Evolutionary conservation across 2,797 vertebrate genomes (phyloP).

Genomic region (Liasis olivaceus): DNA sequence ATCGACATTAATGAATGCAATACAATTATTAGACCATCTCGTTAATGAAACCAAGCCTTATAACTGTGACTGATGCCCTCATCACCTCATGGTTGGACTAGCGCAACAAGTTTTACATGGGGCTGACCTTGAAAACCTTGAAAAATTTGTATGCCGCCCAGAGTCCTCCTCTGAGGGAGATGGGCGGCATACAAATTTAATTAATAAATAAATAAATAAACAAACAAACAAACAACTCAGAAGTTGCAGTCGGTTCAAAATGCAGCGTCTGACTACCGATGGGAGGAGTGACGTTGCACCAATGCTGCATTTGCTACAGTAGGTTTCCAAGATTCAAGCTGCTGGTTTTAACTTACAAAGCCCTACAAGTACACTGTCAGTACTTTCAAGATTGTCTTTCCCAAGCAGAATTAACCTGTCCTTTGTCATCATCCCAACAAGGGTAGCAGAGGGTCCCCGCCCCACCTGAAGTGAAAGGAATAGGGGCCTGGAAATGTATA

Average conservation of each 20-base stretch:
- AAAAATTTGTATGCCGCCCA: too few species aligned
- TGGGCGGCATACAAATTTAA: too few species aligned
- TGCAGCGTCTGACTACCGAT: not conserved
- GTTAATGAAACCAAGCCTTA: not conserved
- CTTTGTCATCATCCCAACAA: not conserved
- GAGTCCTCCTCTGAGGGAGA: too few species aligned
- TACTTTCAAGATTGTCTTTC: not conserved
- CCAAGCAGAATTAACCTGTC: not conserved
- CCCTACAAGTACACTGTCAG: not conserved
- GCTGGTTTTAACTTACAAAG: not conserved
- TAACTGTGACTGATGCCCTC: not conserved
- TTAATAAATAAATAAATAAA: too few species aligned
- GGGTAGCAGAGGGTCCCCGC: not conserved
- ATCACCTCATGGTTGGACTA: not conserved
- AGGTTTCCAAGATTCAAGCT: not conserved
- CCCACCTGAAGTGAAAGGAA: not conserved
- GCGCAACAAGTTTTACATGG: not conserved
- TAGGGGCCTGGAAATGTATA: not conserved
- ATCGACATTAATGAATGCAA: not conserved
- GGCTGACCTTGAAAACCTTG: not conserved
- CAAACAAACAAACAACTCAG: not conserved
- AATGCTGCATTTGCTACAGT: not conserved
- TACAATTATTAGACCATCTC: not conserved
- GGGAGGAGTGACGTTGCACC: not conserved
- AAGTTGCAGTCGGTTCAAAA: not conserved